Conservation (phyloP, 2,797 vertebrate genomes). For the Amazona finschi region DNA sequence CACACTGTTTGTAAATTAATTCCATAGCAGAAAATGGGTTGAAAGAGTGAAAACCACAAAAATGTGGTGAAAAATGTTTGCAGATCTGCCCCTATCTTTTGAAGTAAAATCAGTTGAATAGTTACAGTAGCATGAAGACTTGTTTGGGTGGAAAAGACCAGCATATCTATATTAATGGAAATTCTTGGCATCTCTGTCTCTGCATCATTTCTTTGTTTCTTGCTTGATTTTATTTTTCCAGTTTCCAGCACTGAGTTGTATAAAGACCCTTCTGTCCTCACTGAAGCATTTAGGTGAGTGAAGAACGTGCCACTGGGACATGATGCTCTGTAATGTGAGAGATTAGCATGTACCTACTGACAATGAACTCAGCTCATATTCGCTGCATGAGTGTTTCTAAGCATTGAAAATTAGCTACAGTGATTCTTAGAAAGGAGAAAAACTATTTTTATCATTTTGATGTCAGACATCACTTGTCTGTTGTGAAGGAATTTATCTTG, state of each 20-base stretch:
- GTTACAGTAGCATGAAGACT: slow-evolving; percentile 21
- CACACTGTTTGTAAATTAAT: slow-evolving; percentile 60
- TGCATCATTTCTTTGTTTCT: background rate
- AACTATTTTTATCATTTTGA: background rate
- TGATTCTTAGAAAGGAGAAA: background rate
- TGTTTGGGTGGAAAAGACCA: background rate
- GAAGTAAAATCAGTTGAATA: slow-evolving; percentile 40
- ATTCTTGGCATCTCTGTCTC: background rate
- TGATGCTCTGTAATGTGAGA: background rate
- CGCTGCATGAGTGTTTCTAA: background rate
- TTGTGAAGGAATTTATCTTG: background rate
- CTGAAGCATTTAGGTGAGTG: background rate
- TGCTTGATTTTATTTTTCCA: background rate
- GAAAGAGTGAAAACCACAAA: slow-evolving; percentile 60
- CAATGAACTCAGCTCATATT: background rate
- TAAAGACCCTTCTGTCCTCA: background rate
- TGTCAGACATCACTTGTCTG: background rate
- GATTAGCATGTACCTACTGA: background rate
- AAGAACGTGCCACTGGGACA: background rate
- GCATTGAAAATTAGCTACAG: background rate
- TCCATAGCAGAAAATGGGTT: slow-evolving; percentile 42
- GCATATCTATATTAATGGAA: background rate
- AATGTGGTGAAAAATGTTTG: slow-evolving; percentile 22
- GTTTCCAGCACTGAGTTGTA: background rate
- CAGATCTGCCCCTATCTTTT: slow-evolving; percentile 45